Percentiles rank a stretch among this genome's conserved stretches.
These are phyloP conservation scores for Hirudo medicinalis DNA, from an alignment of 1,140 invertebrate genomes.

Conservation along the genomic window DNA sequence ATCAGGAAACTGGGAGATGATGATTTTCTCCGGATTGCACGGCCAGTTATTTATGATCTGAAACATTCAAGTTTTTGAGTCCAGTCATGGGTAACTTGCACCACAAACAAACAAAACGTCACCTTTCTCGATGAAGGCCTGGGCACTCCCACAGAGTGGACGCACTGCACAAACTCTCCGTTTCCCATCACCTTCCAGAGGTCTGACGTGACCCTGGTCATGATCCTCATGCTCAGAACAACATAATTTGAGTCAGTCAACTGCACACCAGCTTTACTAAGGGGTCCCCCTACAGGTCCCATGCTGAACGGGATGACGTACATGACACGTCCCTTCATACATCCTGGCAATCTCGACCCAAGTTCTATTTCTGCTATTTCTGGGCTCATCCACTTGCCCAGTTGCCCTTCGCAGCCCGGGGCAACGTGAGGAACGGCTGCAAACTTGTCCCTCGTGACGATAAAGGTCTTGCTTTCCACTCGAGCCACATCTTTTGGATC, in stretches of 20 bases:
- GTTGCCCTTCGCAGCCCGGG: conserved; percentile 63
- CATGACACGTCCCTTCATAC: conserved; percentile 91
- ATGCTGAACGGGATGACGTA: conserved; percentile 98
- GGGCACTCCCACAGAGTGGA: conserved; percentile 80
- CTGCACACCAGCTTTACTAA: conserved; percentile 94
- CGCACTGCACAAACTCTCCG: conserved; percentile 51
- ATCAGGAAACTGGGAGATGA: conserved; percentile 48
- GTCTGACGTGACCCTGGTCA: conserved; percentile 84
- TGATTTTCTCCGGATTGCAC: conserved; percentile 73
- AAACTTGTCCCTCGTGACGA: conserved; percentile 64
- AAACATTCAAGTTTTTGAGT: background rate
- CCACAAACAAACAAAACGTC: background rate
- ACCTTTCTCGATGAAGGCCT: conserved; percentile 31
- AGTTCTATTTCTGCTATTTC: conserved; percentile 11
- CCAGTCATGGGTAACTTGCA: background rate
- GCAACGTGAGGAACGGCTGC: conserved; percentile 64
- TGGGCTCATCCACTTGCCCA: conserved; percentile 22
- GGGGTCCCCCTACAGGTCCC: conserved; percentile 84
- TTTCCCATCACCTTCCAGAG: conserved; percentile 43
- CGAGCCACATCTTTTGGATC: conserved; percentile 94
- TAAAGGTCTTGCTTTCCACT: conserved; percentile 89
- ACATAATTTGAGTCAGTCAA: conserved; percentile 95
- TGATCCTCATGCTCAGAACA: conserved; percentile 89
- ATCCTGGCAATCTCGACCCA: conserved; percentile 69
- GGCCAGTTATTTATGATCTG: conserved; percentile 57